Evolutionary conservation across 2,113 vertebrate species (phyloP).

Genomic region (Vanacampus margaritifer): DNA sequence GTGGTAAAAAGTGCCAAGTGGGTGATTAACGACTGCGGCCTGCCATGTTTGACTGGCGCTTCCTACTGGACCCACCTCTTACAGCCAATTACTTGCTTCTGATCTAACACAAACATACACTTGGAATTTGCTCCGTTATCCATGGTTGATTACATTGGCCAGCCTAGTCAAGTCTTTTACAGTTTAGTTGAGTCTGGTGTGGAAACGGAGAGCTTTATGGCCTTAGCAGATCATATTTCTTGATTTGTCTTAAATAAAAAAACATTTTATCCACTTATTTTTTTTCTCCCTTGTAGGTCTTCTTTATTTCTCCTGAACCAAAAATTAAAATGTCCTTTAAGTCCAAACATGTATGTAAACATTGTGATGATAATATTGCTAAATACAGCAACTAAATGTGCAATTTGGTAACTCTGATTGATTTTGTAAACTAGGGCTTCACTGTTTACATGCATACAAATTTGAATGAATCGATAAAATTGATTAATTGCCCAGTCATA

Average conservation of each 20-base stretch:
- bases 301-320: too few relatives aligned
- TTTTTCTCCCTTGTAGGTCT: too few relatives aligned
- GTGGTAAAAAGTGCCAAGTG: conserved; percentile 43
- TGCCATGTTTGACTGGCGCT: conserved; percentile 63
- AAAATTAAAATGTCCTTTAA: not conserved
- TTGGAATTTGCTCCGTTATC: conserved; percentile 8
- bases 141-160: conserved; percentile 17
- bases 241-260: too few relatives aligned
- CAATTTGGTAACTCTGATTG: too few relatives aligned
- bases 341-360: not conserved
- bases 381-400: too few relatives aligned
- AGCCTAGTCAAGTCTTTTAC: conserved; percentile 18
- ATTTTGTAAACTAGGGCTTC: too few relatives aligned
- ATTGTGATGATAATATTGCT: too few relatives aligned
- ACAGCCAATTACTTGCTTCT: conserved; percentile 45
- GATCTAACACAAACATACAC: conserved; percentile 9
- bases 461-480: too few relatives aligned
- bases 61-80: conserved; percentile 52
- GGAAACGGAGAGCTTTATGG: not conserved
- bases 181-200: conserved; percentile 5
- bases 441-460: too few relatives aligned
- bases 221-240: too few relatives aligned
- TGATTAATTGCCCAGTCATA: too few relatives aligned
- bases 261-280: too few relatives aligned
- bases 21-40: conserved; percentile 66